phyloP scores from a whole-genome alignment of 1,140 invertebrate species.

The Zophobas atratus region DNA sequence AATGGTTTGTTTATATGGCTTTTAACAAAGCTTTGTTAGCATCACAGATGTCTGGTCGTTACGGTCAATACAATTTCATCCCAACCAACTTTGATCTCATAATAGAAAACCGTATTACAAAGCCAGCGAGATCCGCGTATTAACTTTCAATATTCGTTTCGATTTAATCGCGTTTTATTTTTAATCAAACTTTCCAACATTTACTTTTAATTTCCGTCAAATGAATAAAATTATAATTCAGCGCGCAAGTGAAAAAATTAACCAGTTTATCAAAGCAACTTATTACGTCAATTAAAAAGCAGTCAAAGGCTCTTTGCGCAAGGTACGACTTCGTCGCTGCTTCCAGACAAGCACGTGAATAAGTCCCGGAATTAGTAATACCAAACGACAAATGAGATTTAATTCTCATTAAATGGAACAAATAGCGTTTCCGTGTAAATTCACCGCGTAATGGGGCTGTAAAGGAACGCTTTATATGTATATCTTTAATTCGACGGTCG shows the following conservation, averaged over 20 bases:
- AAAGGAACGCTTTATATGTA: constrained; percentile 45
- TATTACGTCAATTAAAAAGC: neutral
- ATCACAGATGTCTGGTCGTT: neutral
- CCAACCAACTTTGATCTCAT: neutral
- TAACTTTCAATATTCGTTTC: constrained; percentile 24
- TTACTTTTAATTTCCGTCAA: constrained; percentile 27
- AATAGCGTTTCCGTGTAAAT: constrained; percentile 52
- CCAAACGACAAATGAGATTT: constrained; percentile 49
- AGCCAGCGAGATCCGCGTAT: constrained; percentile 6
- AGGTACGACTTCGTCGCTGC: neutral
- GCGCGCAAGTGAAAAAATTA: neutral
- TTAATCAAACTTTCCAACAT: constrained; percentile 20
- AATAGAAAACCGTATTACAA: neutral
- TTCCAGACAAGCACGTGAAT: constrained; percentile 25
- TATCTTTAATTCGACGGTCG: constrained; percentile 48
- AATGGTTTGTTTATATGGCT: no score
- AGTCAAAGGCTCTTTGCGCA: neutral
- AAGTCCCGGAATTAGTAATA: constrained; percentile 26
- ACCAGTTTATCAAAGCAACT: neutral
- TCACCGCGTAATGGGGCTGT: constrained; percentile 52
- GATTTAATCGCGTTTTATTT: constrained; percentile 18
- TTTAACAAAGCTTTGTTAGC: no score
- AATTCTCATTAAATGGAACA: constrained; percentile 46
- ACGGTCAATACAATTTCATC: neutral
- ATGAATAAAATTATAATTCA: constrained; percentile 18